These are phyloP conservation scores for Dendrocincla tyrannina DNA, from an alignment of 2,797 vertebrate genomes.

Conservation along the genomic window DNA sequence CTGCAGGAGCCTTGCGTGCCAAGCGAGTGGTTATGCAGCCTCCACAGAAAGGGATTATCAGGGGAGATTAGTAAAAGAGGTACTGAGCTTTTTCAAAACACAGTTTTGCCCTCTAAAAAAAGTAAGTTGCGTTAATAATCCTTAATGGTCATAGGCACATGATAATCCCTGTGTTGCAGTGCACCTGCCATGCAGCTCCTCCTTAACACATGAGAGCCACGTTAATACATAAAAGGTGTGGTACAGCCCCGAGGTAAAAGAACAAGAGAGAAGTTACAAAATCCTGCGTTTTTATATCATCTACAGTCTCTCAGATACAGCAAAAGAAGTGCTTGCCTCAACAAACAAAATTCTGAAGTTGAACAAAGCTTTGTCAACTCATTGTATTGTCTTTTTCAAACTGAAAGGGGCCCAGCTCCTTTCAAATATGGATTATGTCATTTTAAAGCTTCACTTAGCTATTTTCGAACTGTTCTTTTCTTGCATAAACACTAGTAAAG, in stretches of 20 bases:
- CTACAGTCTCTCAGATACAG: not conserved
- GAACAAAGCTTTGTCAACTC: not conserved
- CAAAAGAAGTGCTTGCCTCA: not conserved
- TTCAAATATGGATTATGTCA: not conserved
- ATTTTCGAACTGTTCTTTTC: not conserved
- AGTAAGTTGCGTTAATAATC: not conserved
- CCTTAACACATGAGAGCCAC: not conserved
- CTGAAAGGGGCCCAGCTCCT: not conserved
- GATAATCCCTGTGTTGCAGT: not conserved
- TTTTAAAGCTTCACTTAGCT: not conserved
- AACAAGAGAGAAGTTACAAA: not conserved
- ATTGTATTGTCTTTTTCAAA: not conserved
- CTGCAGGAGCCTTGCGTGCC: not conserved
- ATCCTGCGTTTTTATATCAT: not conserved
- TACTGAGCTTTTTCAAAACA: not conserved
- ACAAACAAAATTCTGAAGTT: not conserved
- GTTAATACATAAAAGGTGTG: not conserved
- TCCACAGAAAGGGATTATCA: not conserved
- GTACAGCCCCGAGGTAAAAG: not conserved
- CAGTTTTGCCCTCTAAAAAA: not conserved
- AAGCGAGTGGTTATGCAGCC: accelerated
- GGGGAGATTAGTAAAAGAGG: not conserved
- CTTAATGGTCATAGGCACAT: not conserved
- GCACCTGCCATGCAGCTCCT: not conserved
- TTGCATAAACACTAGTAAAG: not conserved